Evolutionary conservation across 1,140 invertebrate genomes (phyloP), one percentile per base, ranked within the genome.

Genomic region (Drosophila dunni): DNA sequence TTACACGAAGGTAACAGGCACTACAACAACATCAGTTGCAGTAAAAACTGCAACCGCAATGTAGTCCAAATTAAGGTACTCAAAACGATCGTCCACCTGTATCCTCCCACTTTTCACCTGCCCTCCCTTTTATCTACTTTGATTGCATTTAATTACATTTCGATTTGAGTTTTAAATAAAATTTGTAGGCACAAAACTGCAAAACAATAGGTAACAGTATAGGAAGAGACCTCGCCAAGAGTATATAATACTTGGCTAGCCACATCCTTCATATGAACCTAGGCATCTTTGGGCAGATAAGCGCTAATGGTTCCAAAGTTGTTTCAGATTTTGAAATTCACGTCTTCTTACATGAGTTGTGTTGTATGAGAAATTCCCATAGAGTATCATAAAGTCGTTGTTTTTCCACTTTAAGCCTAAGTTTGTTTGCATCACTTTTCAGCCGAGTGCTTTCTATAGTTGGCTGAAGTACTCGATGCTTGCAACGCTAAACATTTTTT

Each of bases 111-210:
- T 33, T 36, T 13, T 3, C 17, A 50, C 10, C 20, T 13, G 46
- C 20, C 17, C 0, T 11, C 29, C 42, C 36, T 42, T 46, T 24
- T 38, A 13, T 29, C 24, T 29, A 29, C 24, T 64, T 60, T 60
- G 66, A 34, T 36, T 78, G 36, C 53, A 66, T 69, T 81, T 81
- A 86, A 85, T 86, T 78, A 70, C 62, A 78, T 40, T 78, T 86
- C 70, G 54, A 81, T 81, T 72, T 63, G 42, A 65, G 58, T 75
- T 78, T 71, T 62, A 71, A 68, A 77, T 74, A 58, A 64, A 74
- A 45, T 42, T 65, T 38, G n/a, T 40, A 4, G 36, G n/a, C 10
- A 45, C 50, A 45, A 69, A 69, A 42, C 20, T 40, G 20, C 5
- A 44, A n/a, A 67, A 42, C 24, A 65, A 8, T 10, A 56, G 29